phyloP scores from a whole-genome alignment of 2,113 vertebrate species.

The Odocoileus hemionus region DNA sequence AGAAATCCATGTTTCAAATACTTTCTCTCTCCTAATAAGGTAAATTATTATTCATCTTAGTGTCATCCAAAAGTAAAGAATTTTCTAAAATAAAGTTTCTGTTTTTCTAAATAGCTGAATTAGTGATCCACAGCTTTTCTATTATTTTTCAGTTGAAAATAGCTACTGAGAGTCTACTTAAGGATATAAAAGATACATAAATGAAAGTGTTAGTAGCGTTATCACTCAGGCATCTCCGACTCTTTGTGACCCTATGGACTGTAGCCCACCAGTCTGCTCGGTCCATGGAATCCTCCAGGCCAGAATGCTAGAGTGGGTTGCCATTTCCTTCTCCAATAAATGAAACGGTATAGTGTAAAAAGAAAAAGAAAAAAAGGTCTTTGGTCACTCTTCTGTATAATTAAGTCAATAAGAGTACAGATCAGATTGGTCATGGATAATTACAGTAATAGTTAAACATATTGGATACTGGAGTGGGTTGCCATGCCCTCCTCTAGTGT shows the following conservation, averaged over 20 bases:
- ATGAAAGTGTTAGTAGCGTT: neutral
- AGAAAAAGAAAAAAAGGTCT: neutral
- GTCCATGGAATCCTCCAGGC: neutral
- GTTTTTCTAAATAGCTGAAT: conserved; percentile 44
- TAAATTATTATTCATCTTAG: conserved; percentile 11
- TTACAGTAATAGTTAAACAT: neutral
- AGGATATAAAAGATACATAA: neutral
- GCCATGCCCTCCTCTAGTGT: neutral
- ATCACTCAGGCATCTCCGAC: neutral
- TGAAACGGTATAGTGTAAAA: neutral
- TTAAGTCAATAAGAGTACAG: neutral
- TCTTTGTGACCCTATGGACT: neutral
- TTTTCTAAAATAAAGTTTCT: conserved; percentile 31
- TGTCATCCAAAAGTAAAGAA: conserved; percentile 16
- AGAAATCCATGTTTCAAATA: conserved; percentile 27
- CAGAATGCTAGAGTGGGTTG: neutral
- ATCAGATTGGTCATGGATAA: neutral
- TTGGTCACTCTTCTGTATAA: neutral
- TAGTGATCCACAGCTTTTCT: conserved; percentile 31
- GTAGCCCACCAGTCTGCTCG: neutral
- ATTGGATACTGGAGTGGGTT: neutral
- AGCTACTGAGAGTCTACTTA: neutral
- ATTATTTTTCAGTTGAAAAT: conserved; percentile 28
- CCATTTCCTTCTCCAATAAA: neutral
- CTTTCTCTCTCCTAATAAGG: neutral